Base-by-base conservation (phyloP, 2,888 invertebrate species). In the Lasioglossum marginatum region DNA sequence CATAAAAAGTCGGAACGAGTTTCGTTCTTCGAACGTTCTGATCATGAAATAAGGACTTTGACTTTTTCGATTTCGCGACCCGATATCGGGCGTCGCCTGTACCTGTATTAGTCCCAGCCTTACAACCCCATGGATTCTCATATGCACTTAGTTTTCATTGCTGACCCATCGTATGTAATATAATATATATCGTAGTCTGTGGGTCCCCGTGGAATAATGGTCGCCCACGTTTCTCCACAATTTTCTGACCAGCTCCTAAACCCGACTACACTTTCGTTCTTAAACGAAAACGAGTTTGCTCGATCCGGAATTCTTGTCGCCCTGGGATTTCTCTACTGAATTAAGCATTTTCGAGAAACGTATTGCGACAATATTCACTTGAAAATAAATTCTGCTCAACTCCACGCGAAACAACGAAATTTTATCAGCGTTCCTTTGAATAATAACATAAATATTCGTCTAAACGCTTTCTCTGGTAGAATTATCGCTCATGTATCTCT, bases 141-240 rank as follows among this genome's bases (percentile, higher is more conserved):
- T 95, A 95, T 94, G 94, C 94, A 94, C 94, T 95, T 94, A 95
- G 93, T 95, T 95, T 95, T 95, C 95, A 95, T 95, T 95, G 95
- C 94, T 90, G 93, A 92, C 92, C 93, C 92, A 92, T 93, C 92
- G 92, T 91, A 87, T 90, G 93, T 94, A 94, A 95, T 94, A 95
- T 94, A 94, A 94, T 95, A 95, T 94, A 94, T 94, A 94, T 94
- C 90, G 90, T 92, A 90, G 92, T 92, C 89, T 93, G 94, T 94
- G 92, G 89, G 92, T 94, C 95, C 94, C 95, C 84, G 92, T 87
- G 95, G 95, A 89, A 92, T 91, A 85, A 86, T 91, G 91, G 81
- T 91, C 92, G 82, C 82, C 82, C 87, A 91, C 92, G 90, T 92
- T 93, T 87, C 90, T 91, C 90, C 91, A 83, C 81, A 78, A 87